Evolutionary conservation across 2,113 vertebrate genomes (phyloP).

Genomic region (Clupea harengus): DNA sequence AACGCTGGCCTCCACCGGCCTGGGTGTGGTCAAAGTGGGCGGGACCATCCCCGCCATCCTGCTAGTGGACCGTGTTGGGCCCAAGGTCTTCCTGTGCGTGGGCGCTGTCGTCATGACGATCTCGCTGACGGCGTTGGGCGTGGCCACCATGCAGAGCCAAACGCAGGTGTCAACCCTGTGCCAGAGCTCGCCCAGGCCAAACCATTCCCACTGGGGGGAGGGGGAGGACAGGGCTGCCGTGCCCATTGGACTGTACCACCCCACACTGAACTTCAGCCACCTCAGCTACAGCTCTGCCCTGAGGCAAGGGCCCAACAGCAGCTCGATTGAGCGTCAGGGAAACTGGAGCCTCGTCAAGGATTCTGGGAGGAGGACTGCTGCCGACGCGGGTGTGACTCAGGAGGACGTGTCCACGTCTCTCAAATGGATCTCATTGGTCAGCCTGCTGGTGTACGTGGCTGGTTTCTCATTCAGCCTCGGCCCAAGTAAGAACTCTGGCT

Average conservation of each 20-base stretch:
- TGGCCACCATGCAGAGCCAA: slow-evolving; percentile 79
- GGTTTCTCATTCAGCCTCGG: slow-evolving; percentile 93
- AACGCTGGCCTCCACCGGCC: slow-evolving; percentile 87
- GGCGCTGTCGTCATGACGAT: slow-evolving; percentile 85
- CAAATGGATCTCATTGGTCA: slow-evolving; percentile 87
- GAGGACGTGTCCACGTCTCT: slow-evolving; percentile 66
- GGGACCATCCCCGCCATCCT: slow-evolving; percentile 85
- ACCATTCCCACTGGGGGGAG: slow-evolving; percentile 56
- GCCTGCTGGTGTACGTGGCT: slow-evolving; percentile 86
- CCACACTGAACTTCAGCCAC: slow-evolving; percentile 29
- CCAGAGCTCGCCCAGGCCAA: slow-evolving; percentile 60
- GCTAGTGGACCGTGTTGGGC: slow-evolving; percentile 87
- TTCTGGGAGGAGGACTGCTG: slow-evolving; percentile 14
- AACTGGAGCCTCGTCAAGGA: slow-evolving; percentile 25
- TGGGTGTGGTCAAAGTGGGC: slow-evolving; percentile 88
- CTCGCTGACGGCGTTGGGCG: slow-evolving; percentile 79
- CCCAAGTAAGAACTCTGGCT: slow-evolving; percentile 83
- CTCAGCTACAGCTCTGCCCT: slow-evolving; percentile 34
- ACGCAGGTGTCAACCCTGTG: slow-evolving; percentile 82
- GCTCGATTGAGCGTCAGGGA: background rate
- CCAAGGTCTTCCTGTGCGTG: slow-evolving; percentile 85
- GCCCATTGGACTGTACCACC: slow-evolving; percentile 19
- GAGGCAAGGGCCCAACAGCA: slow-evolving; percentile 20
- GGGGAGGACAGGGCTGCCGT: slow-evolving; percentile 47
- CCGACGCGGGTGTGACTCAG: slow-evolving; percentile 1